Conservation (phyloP, 2,888 invertebrate genomes). For the Archips xylosteana region DNA sequence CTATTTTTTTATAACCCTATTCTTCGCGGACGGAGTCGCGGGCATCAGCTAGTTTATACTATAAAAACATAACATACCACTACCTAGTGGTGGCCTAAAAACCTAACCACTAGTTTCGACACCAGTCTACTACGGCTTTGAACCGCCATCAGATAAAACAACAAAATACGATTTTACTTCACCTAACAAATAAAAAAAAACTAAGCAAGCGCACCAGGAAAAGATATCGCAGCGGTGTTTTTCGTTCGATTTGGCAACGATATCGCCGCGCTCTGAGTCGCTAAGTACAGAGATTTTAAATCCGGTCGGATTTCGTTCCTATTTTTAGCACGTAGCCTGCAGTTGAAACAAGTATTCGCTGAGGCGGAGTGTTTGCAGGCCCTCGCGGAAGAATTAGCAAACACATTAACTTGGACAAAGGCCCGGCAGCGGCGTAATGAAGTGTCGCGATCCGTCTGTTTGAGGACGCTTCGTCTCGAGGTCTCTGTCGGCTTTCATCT, state of each 20-base stretch:
- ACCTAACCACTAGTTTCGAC: not conserved
- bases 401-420: slow-evolving; percentile 19
- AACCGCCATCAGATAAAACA: not conserved
- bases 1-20: no score
- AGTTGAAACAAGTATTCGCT: not conserved
- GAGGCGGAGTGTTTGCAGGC: not conserved
- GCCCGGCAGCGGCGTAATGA: not conserved
- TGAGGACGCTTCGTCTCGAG: not conserved
- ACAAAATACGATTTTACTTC: not conserved
- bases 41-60: no score
- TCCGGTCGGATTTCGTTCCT: not conserved
- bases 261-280: not conserved
- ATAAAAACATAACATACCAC: no score
- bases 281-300: not conserved
- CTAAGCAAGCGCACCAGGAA: not conserved
- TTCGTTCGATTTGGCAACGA: not conserved
- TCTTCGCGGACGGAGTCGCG: no score
- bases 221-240: not conserved
- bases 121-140: not conserved
- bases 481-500: no score
- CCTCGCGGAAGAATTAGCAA: slow-evolving; percentile 3
- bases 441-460: slow-evolving; percentile 6
- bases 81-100: no score
- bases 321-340: not conserved
- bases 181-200: not conserved